Evolutionary conservation across 2,888 invertebrate species (phyloP), one percentile per base, ranked within the genome.

Genomic region (Notodonta dromedarius): DNA sequence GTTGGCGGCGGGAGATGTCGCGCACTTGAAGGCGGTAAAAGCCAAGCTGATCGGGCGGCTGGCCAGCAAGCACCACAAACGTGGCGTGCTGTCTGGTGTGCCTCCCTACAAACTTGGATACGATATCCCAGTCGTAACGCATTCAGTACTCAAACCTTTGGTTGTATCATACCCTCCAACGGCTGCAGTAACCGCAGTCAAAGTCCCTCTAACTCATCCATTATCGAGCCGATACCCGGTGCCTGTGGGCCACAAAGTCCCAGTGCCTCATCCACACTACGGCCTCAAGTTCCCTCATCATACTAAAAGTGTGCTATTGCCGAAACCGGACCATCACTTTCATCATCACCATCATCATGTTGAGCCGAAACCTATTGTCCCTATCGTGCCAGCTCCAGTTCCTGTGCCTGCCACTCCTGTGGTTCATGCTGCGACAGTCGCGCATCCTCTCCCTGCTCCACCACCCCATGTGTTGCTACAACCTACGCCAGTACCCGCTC

Each of bases 51-150:
- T 89, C 13, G 83, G 87, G 40, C 80, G 84, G 52, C 74, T 91
- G 53, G 77, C 70, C 40, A 80, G 79, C 63, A 88, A 85, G 69
- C 93, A 93, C 57, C 88, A 90, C 75, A 93, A 93, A 73, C 83
- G 92, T 11, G 93, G 93, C 62, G 84, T 89, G 13, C 79, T 90
- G 54, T 86, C 91, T 11, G 67, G 81, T 5, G 81, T 94, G n/a
- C 94, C 94, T 0, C 84, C 94, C 4, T 94, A 84, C 79, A 94
- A 94, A 63, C 84, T 91, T 7, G 94, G 94, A 46, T 88, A 93
- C 63, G 94, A 94, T 66, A 90, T 93, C 56, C 93, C 94, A 0
- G 85, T 79, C 7, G 90, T 94, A 14, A 89, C 92, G 0, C 94
- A 94, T 71, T 94, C 94, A 0, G 80, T 94, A 9, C 76, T 94